Percentiles rank a stretch among this genome's conserved stretches.
Conservation (phyloP, 2,113 vertebrate species). For the Cariama cristata region DNA sequence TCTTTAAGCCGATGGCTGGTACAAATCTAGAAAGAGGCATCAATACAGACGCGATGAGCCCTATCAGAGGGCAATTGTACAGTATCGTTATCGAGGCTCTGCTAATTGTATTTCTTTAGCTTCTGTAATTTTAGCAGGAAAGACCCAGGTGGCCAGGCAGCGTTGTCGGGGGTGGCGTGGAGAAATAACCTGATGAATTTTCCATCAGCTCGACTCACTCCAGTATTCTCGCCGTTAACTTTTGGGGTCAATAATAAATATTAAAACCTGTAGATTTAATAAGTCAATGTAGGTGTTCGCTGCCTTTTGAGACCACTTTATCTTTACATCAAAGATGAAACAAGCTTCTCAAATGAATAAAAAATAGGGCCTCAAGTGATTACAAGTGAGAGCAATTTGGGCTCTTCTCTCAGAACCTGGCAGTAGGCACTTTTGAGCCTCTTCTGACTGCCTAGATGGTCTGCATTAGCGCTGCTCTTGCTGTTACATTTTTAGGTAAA, state of each 20-base stretch:
- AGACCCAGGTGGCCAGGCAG: not conserved
- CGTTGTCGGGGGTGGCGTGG: not conserved
- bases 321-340: conserved; percentile 50
- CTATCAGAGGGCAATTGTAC: not conserved
- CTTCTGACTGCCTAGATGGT: conserved; percentile 34
- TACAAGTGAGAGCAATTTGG: conserved; percentile 66
- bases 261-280: conserved; percentile 65
- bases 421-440: conserved; percentile 41
- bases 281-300: conserved; percentile 57
- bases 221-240: not conserved
- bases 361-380: conserved; percentile 71
- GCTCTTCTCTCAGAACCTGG: conserved; percentile 48
- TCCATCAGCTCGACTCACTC: conserved; percentile 1
- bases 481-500: conserved; percentile 60
- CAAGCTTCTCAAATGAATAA: conserved; percentile 70
- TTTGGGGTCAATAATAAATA: conserved; percentile 62
- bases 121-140: conserved; percentile 23
- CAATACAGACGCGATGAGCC: not conserved
- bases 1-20: not conserved
- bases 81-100: not conserved
- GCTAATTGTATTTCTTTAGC: conserved; percentile 13
- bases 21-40: not conserved
- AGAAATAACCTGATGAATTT: conserved; percentile 59
- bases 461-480: not conserved
- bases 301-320: conserved; percentile 67